Conservation (phyloP, 2,113 vertebrate species). For the Gavialis gangeticus region DNA sequence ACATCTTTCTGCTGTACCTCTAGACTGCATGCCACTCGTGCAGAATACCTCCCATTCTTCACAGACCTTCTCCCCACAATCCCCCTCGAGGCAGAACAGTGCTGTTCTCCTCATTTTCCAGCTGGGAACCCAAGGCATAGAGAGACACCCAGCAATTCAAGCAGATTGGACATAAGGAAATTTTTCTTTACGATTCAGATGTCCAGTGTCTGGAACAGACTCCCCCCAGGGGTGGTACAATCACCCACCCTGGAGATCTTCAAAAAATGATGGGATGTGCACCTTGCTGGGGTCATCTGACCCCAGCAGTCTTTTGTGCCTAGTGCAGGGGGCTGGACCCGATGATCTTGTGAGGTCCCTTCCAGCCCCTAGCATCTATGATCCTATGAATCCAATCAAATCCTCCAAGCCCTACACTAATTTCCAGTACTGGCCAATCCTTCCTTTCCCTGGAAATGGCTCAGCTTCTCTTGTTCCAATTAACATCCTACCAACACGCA, state of each 20-base stretch:
- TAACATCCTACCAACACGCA: background rate
- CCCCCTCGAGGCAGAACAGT: background rate
- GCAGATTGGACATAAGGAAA: too few species aligned
- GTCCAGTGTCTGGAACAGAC: too few species aligned
- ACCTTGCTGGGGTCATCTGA: too few species aligned
- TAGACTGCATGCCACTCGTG: background rate
- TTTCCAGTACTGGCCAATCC: background rate
- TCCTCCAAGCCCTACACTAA: background rate
- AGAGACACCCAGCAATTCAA: background rate
- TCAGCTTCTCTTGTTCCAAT: background rate
- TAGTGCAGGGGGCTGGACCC: too few species aligned
- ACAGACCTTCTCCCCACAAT: background rate
- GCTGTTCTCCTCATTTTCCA: background rate
- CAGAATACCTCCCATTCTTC: background rate
- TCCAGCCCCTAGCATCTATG: too few species aligned
- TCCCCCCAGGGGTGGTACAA: too few species aligned
- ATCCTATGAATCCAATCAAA: background rate
- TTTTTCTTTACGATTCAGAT: too few species aligned
- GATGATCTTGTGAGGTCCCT: too few species aligned
- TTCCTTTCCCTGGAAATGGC: background rate
- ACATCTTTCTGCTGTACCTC: background rate
- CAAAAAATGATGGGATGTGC: too few species aligned
- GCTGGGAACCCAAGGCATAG: background rate
- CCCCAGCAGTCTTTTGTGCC: too few species aligned
- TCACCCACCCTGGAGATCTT: too few species aligned